Percentiles rank a stretch among this genome's conserved stretches.
These are phyloP conservation scores for Drosophila atripex DNA, from an alignment of 2,888 invertebrate genomes.

Conservation along the genomic window DNA sequence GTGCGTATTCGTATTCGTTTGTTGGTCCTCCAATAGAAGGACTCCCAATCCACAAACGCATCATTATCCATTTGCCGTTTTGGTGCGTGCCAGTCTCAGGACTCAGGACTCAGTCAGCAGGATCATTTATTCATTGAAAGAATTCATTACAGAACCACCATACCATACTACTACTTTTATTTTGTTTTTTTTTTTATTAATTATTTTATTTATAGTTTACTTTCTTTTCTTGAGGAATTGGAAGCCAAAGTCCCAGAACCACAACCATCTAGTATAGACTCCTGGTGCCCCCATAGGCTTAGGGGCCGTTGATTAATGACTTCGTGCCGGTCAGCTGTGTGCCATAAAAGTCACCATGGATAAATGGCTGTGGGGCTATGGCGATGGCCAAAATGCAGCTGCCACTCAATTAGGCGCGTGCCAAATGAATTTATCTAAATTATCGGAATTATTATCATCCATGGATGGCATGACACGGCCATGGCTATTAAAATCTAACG, in stretches of 20 bases:
- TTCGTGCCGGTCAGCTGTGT: conserved; percentile 23
- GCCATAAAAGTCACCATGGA: conserved; percentile 61
- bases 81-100: conserved; percentile 6
- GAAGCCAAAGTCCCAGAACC: neutral
- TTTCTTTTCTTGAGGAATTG: neutral
- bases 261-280: neutral
- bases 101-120: too few species aligned
- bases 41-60: conserved; percentile 72
- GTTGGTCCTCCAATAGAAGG: conserved; percentile 35
- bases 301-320: neutral
- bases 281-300: neutral
- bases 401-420: conserved; percentile 68
- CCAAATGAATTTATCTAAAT: conserved; percentile 76
- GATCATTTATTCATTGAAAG: neutral
- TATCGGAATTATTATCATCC: conserved; percentile 53
- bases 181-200: neutral
- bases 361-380: conserved; percentile 29
- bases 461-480: conserved; percentile 15
- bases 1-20: neutral
- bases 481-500: conserved; percentile 68
- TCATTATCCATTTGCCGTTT: conserved; percentile 65
- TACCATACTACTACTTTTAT: neutral
- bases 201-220: neutral
- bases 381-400: conserved; percentile 27
- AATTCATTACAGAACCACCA: neutral